phyloP scores from a whole-genome alignment of 2,113 vertebrate species.

The Arothron firmamentum region DNA sequence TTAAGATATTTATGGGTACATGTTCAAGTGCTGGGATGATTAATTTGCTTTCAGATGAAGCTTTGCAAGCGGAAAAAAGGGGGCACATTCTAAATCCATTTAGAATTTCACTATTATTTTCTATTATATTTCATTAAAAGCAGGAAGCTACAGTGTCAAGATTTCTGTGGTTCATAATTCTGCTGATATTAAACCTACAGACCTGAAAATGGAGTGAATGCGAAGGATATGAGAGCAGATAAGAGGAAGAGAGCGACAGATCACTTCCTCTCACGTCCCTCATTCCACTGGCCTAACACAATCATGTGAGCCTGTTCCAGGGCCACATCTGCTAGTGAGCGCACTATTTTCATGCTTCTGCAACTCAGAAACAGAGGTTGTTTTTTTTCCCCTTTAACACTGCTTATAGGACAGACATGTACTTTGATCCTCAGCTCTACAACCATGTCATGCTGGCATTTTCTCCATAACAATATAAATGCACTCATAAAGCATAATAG shows the following conservation, averaged over 20 bases:
- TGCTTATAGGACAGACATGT: constrained; percentile 19
- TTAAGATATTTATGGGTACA: no score
- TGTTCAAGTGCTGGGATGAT: no score
- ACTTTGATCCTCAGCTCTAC: constrained; percentile 40
- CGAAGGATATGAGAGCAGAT: constrained; percentile 31
- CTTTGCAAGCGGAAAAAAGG: no score
- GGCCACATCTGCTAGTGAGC: constrained; percentile 31
- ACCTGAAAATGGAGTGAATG: constrained; percentile 4
- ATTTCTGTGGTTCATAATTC: constrained; percentile 6
- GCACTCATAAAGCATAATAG: constrained; percentile 1
- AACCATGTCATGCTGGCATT: constrained; percentile 1
- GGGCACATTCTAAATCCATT: no score
- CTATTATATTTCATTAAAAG: constrained; percentile 4
- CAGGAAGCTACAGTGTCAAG: background rate
- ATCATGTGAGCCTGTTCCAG: constrained; percentile 27
- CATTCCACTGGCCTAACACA: constrained; percentile 10
- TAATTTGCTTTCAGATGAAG: no score
- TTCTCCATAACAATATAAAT: constrained; percentile 11
- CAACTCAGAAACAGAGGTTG: background rate
- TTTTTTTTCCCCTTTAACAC: background rate
- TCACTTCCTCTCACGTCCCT: constrained; percentile 43
- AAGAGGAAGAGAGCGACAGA: constrained; percentile 39
- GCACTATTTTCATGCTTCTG: constrained; percentile 2
- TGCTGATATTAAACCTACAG: constrained; percentile 10
- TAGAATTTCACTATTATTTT: no score